Evolutionary conservation across 2,888 invertebrate species (phyloP).

Genomic region (Mystacides longicornis): DNA sequence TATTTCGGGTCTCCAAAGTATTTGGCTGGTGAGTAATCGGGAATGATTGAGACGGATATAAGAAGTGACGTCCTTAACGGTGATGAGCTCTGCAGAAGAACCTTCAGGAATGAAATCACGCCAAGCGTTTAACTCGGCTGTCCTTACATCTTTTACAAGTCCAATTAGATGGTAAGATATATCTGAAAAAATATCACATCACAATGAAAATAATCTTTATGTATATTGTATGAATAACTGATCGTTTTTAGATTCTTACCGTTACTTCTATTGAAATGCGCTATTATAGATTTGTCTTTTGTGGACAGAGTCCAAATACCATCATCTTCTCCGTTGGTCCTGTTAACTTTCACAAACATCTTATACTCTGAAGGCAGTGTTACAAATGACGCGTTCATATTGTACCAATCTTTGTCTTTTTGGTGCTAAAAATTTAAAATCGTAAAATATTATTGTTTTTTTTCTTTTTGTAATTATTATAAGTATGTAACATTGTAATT

Average conservation of each 20-base stretch:
- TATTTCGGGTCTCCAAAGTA: slow-evolving; percentile 73
- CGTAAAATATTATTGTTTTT: too few relatives aligned
- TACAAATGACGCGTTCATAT: slow-evolving; percentile 62
- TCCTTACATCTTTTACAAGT: slow-evolving; percentile 67
- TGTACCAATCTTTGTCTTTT: slow-evolving; percentile 56
- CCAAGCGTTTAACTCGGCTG: slow-evolving; percentile 70
- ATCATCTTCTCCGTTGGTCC: slow-evolving; percentile 41
- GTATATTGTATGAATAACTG: background rate
- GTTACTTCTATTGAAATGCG: slow-evolving; percentile 43
- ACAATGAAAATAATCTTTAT: background rate
- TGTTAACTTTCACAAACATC: slow-evolving; percentile 31
- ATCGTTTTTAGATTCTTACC: slow-evolving; percentile 32
- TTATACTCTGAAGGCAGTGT: slow-evolving; percentile 45
- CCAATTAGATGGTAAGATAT: slow-evolving; percentile 62
- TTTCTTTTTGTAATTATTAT: too few relatives aligned
- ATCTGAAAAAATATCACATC: slow-evolving; percentile 33
- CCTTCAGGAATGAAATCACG: too few relatives aligned
- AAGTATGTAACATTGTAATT: too few relatives aligned
- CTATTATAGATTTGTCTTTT: slow-evolving; percentile 36
- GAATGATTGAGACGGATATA: slow-evolving; percentile 80
- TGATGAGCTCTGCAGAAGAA: slow-evolving; percentile 75
- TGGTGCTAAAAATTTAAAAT: slow-evolving; percentile 45
- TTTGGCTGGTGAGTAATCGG: slow-evolving; percentile 67
- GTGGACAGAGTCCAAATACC: slow-evolving; percentile 38
- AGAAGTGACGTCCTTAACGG: slow-evolving; percentile 68